These are phyloP conservation scores for Drosophila austrosaltans DNA, from an alignment of 2,888 invertebrate species.

Conservation along the genomic window DNA sequence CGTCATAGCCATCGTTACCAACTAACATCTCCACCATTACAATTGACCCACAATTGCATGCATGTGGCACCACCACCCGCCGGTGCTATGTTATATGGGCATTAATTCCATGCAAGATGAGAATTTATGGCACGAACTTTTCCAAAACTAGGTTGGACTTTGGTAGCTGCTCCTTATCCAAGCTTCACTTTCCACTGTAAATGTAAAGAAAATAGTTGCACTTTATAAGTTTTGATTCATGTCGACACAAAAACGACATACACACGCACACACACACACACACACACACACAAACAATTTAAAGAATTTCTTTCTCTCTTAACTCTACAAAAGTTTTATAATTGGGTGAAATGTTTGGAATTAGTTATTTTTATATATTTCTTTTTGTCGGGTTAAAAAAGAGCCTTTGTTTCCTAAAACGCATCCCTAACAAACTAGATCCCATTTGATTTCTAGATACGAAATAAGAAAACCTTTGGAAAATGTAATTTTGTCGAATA, in stretches of 20 bases:
- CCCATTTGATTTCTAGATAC: too few relatives aligned
- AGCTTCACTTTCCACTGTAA: slow-evolving; percentile 51
- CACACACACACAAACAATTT: not conserved
- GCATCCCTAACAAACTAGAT: too few relatives aligned
- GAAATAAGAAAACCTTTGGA: too few relatives aligned
- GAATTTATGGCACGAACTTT: slow-evolving; percentile 63
- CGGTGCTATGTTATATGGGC: slow-evolving; percentile 14
- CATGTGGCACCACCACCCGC: slow-evolving; percentile 49
- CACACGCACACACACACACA: not conserved
- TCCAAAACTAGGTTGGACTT: slow-evolving; percentile 37
- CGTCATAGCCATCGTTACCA: slow-evolving; percentile 32
- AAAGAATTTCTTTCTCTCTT: not conserved
- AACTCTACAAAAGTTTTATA: too few relatives aligned
- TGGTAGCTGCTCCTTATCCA: slow-evolving; percentile 3
- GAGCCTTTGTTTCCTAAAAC: too few relatives aligned
- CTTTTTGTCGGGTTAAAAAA: too few relatives aligned
- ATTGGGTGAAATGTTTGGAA: too few relatives aligned
- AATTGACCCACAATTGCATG: slow-evolving; percentile 66
- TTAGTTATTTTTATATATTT: too few relatives aligned
- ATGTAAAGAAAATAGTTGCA: slow-evolving; percentile 23
- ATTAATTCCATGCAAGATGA: slow-evolving; percentile 54
- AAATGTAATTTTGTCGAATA: too few relatives aligned
- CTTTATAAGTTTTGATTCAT: slow-evolving; percentile 12
- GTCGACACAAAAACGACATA: not conserved
- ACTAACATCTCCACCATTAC: not conserved